These are phyloP conservation scores for Podiceps cristatus DNA, from an alignment of 2,113 vertebrate genomes.

Conservation along the genomic window DNA sequence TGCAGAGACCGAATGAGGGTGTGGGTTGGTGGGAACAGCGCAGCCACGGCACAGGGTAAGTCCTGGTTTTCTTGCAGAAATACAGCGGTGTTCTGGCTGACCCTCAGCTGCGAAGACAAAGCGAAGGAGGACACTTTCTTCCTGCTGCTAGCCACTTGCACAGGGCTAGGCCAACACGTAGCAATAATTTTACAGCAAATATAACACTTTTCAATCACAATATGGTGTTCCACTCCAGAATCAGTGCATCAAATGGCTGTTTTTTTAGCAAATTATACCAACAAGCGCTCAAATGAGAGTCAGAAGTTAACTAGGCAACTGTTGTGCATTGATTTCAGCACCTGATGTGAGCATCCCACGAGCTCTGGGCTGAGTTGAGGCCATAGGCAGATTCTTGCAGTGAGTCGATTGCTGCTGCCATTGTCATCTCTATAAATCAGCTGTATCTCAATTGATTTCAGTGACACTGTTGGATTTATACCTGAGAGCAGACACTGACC, in stretches of 20 bases:
- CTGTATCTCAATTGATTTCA: neutral
- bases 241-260: neutral
- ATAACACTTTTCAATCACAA: neutral
- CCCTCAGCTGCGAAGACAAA: neutral
- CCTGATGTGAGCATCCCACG: neutral
- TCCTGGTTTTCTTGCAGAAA: neutral
- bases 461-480: constrained; percentile 24
- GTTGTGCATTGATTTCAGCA: neutral
- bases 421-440: neutral
- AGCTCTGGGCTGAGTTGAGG: neutral
- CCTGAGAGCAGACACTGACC: constrained; percentile 20
- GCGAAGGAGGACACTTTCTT: neutral
- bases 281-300: neutral
- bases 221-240: neutral
- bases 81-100: neutral
- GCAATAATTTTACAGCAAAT: neutral
- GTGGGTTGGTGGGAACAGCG: neutral
- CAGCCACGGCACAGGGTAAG: neutral
- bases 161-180: neutral
- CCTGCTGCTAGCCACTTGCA: neutral
- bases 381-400: neutral
- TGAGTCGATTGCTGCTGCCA: neutral
- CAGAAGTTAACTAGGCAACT: neutral
- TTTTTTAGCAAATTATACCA: neutral
- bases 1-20: neutral